Conservation (phyloP, 2,113 vertebrate genomes). For the Girardinichthys multiradiatus region DNA sequence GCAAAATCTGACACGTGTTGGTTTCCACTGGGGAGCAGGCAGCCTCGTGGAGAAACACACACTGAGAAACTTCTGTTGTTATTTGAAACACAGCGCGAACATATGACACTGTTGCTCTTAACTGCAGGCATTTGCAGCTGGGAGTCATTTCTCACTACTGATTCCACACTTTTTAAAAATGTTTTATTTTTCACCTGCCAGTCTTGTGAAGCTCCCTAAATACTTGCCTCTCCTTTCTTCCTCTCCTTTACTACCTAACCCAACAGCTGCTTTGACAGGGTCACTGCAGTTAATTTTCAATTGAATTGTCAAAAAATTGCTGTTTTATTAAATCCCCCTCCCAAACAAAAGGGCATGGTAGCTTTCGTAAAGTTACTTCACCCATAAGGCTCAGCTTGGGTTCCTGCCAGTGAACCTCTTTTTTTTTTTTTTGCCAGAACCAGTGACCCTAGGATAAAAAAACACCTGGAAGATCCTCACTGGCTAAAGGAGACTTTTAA, state of each 20-base stretch:
- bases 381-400: constrained; percentile 53
- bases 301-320: constrained; percentile 74
- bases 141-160: constrained; percentile 37
- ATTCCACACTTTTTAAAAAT: constrained; percentile 14
- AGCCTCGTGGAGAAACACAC: constrained; percentile 41
- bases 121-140: constrained; percentile 50
- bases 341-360: constrained; percentile 73
- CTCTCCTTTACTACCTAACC: constrained; percentile 29
- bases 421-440: constrained; percentile 33
- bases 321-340: constrained; percentile 74
- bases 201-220: constrained; percentile 53
- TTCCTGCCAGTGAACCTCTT: constrained; percentile 34
- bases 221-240: constrained; percentile 19
- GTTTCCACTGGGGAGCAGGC: constrained; percentile 39
- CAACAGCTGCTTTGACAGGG: constrained; percentile 49
- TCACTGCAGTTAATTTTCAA: constrained; percentile 72
- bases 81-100: constrained; percentile 49
- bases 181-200: constrained; percentile 57
- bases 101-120: constrained; percentile 53
- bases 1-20: constrained; percentile 56
- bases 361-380: constrained; percentile 73
- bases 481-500: constrained; percentile 20
- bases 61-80: constrained; percentile 27
- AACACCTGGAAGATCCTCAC: constrained; percentile 34
- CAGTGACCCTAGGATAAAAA: constrained; percentile 48